A percentile compares a stretch with the other conserved stretches of the same genome.
These are phyloP conservation scores for Alaudala cheleensis DNA, from an alignment of 2,113 vertebrate genomes.

Conservation along the genomic window DNA sequence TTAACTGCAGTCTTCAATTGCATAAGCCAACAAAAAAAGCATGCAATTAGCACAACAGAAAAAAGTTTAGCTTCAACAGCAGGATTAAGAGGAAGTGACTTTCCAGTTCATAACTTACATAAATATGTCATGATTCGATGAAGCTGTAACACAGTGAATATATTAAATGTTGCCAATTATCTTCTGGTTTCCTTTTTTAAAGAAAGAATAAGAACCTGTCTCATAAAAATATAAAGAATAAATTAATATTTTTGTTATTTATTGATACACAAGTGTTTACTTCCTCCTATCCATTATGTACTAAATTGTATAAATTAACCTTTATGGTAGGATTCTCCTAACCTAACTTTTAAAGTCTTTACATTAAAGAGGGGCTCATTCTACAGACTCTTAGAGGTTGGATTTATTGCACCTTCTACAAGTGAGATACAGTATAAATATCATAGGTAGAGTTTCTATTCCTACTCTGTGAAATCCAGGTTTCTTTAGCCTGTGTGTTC, in stretches of 20 bases:
- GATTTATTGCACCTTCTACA: not conserved
- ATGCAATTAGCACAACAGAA: not conserved
- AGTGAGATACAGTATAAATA: not conserved
- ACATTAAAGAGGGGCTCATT: not conserved
- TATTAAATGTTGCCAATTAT: too few relatives aligned
- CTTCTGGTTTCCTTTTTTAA: not conserved
- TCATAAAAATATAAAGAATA: not conserved
- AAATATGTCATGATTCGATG: not conserved
- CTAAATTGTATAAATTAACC: not conserved
- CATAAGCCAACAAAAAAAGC: not conserved
- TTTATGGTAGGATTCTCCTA: not conserved
- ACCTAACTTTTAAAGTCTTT: not conserved
- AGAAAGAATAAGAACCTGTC: not conserved
- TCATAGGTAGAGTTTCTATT: not conserved
- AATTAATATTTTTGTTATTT: not conserved
- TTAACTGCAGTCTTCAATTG: not conserved
- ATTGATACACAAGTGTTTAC: not conserved
- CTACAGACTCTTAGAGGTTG: not conserved
- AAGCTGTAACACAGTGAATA: not conserved
- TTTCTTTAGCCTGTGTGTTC: not conserved
- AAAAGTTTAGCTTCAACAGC: not conserved
- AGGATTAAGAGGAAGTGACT: not conserved
- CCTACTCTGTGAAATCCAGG: not conserved
- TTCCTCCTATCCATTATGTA: not conserved
- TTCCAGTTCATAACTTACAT: not conserved